These are phyloP conservation scores for Drosophila merina DNA, from an alignment of 2,888 invertebrate genomes.

Conservation along the genomic window DNA sequence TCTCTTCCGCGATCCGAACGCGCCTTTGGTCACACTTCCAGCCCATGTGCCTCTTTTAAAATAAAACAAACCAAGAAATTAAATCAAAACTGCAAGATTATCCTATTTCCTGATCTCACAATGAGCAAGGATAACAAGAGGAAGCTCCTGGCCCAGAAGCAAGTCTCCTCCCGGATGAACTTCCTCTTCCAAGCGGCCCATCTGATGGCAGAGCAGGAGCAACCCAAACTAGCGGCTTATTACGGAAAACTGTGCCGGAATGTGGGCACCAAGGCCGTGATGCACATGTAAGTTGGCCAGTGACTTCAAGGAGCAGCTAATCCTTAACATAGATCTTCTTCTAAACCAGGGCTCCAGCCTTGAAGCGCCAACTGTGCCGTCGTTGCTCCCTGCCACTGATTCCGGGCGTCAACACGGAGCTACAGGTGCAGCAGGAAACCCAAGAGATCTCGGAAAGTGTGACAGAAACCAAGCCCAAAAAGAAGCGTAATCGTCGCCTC, in stretches of 20 bases:
- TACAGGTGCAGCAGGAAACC: conserved; percentile 36
- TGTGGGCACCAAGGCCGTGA: conserved; percentile 81
- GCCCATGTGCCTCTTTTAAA: conserved; percentile 23
- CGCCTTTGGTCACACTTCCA: conserved; percentile 7
- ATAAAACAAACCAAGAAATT: background rate
- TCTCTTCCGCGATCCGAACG: background rate
- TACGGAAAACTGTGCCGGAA: conserved; percentile 82
- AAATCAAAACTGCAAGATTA: background rate
- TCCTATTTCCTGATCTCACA: background rate
- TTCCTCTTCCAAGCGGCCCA: conserved; percentile 83
- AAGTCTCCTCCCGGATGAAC: conserved; percentile 77
- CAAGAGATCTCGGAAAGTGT: background rate
- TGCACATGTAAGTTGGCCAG: conserved; percentile 78
- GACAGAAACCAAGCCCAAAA: background rate
- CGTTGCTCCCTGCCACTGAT: conserved; percentile 79
- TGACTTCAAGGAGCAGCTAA: background rate
- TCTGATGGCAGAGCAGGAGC: conserved; percentile 79
- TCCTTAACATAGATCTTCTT: background rate
- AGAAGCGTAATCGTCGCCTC: conserved; percentile 29
- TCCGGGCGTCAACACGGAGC: conserved; percentile 77
- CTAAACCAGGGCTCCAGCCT: conserved; percentile 75
- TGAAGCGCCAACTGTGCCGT: conserved; percentile 82
- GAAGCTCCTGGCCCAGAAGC: conserved; percentile 52
- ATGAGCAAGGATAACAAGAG: conserved; percentile 54
- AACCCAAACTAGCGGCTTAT: conserved; percentile 76